phyloP scores from a whole-genome alignment of 2,797 vertebrate genomes.

The Micrastur ruficollis region DNA sequence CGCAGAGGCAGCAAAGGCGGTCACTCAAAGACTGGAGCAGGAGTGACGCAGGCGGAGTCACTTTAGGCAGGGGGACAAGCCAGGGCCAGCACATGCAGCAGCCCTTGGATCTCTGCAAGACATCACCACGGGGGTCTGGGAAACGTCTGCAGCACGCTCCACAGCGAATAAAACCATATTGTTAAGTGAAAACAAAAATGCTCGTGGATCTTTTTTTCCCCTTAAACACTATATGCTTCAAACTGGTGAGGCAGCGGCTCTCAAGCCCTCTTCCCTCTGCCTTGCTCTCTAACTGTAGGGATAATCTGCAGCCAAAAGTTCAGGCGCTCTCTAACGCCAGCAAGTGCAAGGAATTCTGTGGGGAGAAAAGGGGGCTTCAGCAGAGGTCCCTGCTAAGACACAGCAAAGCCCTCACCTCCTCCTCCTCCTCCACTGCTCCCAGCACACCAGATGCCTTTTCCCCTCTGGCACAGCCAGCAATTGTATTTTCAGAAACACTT shows the following conservation, averaged over 20 bases:
- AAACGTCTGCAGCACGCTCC: background rate
- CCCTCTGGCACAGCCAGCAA: background rate
- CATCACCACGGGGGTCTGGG: background rate
- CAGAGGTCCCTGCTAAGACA: conserved; percentile 24
- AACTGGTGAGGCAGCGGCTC: background rate
- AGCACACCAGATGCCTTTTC: background rate
- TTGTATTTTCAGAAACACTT: background rate
- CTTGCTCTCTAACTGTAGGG: background rate
- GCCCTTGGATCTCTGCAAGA: background rate
- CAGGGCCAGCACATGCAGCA: background rate
- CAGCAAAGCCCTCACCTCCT: background rate
- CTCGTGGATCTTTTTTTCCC: background rate
- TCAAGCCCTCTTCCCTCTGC: background rate
- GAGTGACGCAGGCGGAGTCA: accelerated
- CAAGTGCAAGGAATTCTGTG: accelerated
- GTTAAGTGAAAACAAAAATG: background rate
- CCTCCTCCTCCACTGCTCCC: background rate
- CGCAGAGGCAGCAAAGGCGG: accelerated
- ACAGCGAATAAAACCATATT: background rate
- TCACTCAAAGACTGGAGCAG: background rate
- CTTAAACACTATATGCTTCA: background rate
- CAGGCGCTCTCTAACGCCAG: background rate
- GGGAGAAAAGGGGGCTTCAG: background rate
- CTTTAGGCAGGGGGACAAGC: background rate
- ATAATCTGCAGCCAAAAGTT: background rate